phyloP scores from a whole-genome alignment of 1,140 invertebrate species.

The Phthorimaea operculella region DNA sequence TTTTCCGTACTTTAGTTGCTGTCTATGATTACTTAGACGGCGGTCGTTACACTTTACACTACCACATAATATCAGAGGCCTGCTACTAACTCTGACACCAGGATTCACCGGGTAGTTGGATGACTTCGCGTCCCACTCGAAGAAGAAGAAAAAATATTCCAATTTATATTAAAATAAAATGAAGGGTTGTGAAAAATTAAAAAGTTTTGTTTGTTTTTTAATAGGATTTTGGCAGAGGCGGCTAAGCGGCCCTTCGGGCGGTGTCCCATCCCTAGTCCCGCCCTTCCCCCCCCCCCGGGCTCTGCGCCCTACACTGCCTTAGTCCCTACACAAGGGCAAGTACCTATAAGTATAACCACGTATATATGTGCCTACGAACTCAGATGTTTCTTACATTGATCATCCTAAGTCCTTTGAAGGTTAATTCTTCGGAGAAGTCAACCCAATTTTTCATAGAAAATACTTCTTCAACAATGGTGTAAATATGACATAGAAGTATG shows the following conservation, averaged over 20 bases:
- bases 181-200: neutral
- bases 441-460: too few relatives aligned
- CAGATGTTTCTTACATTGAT: neutral
- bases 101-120: too few relatives aligned
- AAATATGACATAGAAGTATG: too few relatives aligned
- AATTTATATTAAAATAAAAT: too few relatives aligned
- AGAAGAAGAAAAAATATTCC: too few relatives aligned
- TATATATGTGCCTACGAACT: neutral
- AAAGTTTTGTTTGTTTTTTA: neutral
- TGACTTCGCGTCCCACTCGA: too few relatives aligned
- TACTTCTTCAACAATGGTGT: too few relatives aligned
- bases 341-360: neutral
- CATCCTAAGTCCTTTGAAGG: neutral
- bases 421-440: neutral
- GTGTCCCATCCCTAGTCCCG: neutral
- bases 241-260: neutral
- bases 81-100: too few relatives aligned
- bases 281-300: neutral
- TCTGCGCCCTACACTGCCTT: neutral
- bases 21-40: too few relatives aligned
- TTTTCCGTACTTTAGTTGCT: too few relatives aligned
- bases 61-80: too few relatives aligned
- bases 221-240: neutral
- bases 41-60: too few relatives aligned
- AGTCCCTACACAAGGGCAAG: neutral